phyloP scores from a whole-genome alignment of 1,140 invertebrate species.

The Anastrepha obliqua region DNA sequence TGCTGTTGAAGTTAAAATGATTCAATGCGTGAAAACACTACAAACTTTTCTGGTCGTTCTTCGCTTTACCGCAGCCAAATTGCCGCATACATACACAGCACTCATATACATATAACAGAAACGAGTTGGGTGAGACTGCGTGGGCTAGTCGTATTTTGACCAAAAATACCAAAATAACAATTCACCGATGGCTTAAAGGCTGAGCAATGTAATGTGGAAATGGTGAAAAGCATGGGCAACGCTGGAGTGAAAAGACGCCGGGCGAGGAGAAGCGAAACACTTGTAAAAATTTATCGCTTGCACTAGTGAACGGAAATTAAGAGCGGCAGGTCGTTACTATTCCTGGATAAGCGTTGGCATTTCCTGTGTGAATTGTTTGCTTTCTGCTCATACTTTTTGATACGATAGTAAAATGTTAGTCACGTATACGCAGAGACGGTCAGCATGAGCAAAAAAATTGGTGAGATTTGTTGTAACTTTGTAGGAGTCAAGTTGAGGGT shows the following conservation, averaged over 20 bases:
- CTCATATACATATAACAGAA: too few relatives aligned
- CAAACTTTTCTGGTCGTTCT: background rate
- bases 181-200: slow-evolving; percentile 12
- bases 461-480: background rate
- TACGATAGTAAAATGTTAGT: slow-evolving; percentile 7
- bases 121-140: background rate
- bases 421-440: slow-evolving; percentile 29
- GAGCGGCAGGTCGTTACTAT: slow-evolving; percentile 42
- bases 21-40: slow-evolving; percentile 32
- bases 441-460: background rate
- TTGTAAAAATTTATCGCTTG: slow-evolving; percentile 42
- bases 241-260: too few relatives aligned
- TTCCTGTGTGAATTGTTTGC: slow-evolving; percentile 27
- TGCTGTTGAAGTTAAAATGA: background rate
- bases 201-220: slow-evolving; percentile 8
- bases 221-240: background rate
- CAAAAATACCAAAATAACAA: background rate
- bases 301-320: slow-evolving; percentile 48
- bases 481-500: background rate
- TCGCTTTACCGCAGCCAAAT: background rate
- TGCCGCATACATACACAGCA: background rate
- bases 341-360: slow-evolving; percentile 26
- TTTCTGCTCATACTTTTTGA: background rate
- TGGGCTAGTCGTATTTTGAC: background rate
- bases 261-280: background rate